Percentiles rank a stretch among this genome's conserved stretches.
These are phyloP conservation scores for Setophaga coronata DNA, from an alignment of 2,113 vertebrate genomes.

Conservation along the genomic window DNA sequence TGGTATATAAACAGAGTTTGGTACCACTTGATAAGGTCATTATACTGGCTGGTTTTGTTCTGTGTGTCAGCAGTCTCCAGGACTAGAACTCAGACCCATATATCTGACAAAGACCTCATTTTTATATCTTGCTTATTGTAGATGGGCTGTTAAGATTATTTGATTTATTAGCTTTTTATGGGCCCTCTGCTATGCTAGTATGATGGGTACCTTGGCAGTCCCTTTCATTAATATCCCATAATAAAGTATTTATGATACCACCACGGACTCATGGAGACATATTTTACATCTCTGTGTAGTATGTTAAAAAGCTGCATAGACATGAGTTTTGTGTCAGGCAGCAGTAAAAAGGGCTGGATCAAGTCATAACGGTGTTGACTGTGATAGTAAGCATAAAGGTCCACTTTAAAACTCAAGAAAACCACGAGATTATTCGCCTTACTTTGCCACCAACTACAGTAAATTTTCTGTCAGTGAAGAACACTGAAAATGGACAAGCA, in stretches of 20 bases:
- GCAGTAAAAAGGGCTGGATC: conserved; percentile 26
- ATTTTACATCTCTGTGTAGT: conserved; percentile 58
- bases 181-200: conserved; percentile 24
- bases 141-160: conserved; percentile 41
- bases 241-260: conserved; percentile 67
- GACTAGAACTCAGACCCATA: conserved; percentile 31
- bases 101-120: conserved; percentile 49
- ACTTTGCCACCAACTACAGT: not conserved
- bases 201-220: conserved; percentile 31
- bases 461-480: not conserved
- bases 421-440: not conserved
- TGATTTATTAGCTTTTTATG: conserved; percentile 64
- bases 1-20: conserved; percentile 42
- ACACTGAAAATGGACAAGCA: not conserved
- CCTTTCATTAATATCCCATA: conserved; percentile 74
- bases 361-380: not conserved
- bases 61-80: conserved; percentile 17
- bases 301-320: conserved; percentile 39
- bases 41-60: conserved; percentile 48
- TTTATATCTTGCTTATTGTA: conserved; percentile 54
- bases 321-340: not conserved
- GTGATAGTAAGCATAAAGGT: not conserved
- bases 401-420: not conserved
- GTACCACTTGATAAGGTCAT: conserved; percentile 45
- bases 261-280: conserved; percentile 32